These are phyloP conservation scores for Alviniconcha marisindica DNA, from an alignment of 1,140 invertebrate genomes.

Conservation along the genomic window DNA sequence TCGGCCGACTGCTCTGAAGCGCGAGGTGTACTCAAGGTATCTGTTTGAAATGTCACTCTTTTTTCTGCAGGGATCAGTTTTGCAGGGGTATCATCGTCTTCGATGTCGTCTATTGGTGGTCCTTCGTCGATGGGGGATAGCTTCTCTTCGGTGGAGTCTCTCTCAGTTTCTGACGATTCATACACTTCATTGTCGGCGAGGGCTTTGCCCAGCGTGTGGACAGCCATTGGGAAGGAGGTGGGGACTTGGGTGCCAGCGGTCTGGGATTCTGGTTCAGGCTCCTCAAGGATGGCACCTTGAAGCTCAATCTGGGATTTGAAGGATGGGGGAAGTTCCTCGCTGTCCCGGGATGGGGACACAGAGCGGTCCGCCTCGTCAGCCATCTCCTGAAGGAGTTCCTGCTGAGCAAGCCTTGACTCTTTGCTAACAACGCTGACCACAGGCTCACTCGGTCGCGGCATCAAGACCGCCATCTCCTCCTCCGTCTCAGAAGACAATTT, in stretches of 20 bases:
- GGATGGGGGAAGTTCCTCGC: constrained; percentile 56
- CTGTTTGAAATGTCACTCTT: constrained; percentile 68
- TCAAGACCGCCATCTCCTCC: constrained; percentile 23
- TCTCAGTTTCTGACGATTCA: constrained; percentile 70
- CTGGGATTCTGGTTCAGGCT: constrained; percentile 31
- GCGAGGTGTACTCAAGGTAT: constrained; percentile 46
- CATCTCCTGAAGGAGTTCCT: constrained; percentile 67
- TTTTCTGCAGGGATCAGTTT: constrained; percentile 57
- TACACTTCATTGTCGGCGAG: constrained; percentile 69
- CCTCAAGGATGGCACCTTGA: constrained; percentile 44
- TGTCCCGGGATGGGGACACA: constrained; percentile 65
- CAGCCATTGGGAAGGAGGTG: constrained; percentile 64
- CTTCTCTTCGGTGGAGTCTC: constrained; percentile 70
- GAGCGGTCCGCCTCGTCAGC: constrained; percentile 69
- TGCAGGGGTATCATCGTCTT: constrained; percentile 58
- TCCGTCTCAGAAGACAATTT: background rate
- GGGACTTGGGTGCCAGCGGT: constrained; percentile 40
- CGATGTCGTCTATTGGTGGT: constrained; percentile 54
- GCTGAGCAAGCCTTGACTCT: constrained; percentile 68
- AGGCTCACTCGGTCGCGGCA: constrained; percentile 31
- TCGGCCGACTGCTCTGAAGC: constrained; percentile 60
- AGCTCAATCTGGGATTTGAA: constrained; percentile 58
- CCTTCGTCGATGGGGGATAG: constrained; percentile 71
- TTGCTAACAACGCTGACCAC: constrained; percentile 62
- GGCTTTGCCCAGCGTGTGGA: constrained; percentile 62